Percentiles rank a stretch among this genome's conserved stretches.
Evolutionary conservation across 2,113 vertebrate genomes (phyloP).

Genomic region (Hemicordylus capensis): DNA sequence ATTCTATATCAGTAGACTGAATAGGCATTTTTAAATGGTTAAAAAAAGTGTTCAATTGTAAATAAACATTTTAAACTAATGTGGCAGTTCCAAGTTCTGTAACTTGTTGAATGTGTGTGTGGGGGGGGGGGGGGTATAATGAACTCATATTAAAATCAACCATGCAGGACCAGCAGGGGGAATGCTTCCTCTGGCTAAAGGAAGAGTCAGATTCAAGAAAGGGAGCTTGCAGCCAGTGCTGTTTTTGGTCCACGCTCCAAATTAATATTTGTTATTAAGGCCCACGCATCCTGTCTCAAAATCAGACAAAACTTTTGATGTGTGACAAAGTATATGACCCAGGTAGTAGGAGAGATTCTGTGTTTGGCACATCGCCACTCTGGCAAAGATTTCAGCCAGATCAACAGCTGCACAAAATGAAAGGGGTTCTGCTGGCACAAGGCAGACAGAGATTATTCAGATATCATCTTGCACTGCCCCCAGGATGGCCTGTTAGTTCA

Average conservation of each 20-base stretch:
- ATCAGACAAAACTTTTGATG: slow-evolving; percentile 9
- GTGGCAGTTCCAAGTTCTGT: slow-evolving; percentile 22
- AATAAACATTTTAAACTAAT: background rate
- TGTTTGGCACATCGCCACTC: slow-evolving; percentile 52
- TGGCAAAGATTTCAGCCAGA: slow-evolving; percentile 57
- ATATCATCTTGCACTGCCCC: slow-evolving; percentile 78
- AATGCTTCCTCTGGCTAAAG: slow-evolving; percentile 3
- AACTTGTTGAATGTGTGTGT: slow-evolving; percentile 7
- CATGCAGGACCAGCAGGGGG: background rate
- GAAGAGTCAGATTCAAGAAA: background rate
- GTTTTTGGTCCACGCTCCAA: background rate
- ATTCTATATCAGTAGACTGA: too few relatives aligned
- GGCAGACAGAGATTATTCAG: slow-evolving; percentile 73
- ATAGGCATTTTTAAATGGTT: too few relatives aligned
- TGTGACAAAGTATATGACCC: background rate
- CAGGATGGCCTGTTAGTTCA: slow-evolving; percentile 75
- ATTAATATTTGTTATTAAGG: background rate
- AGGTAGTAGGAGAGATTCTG: slow-evolving; percentile 19
- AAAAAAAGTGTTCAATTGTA: too few relatives aligned
- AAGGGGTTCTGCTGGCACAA: slow-evolving; percentile 69
- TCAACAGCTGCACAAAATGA: slow-evolving; percentile 60
- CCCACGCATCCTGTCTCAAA: background rate
- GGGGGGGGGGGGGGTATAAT: background rate
- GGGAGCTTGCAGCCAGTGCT: background rate
- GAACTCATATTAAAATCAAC: background rate